phyloP scores from a whole-genome alignment of 2,888 invertebrate genomes.

The Cerastis leucographa region DNA sequence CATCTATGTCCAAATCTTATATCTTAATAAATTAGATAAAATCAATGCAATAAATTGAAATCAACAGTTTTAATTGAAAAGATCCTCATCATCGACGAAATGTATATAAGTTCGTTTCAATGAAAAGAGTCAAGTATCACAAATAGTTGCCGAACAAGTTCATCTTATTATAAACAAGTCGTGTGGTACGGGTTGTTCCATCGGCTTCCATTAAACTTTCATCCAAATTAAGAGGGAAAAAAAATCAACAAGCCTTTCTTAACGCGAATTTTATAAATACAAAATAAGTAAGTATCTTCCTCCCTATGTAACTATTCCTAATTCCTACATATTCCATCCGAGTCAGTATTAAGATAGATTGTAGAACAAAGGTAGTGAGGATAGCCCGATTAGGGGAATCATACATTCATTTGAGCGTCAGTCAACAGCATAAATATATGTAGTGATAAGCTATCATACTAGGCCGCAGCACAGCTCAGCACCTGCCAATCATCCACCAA shows the following conservation, averaged over 20 bases:
- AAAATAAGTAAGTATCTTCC: background rate
- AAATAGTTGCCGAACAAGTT: too few species aligned
- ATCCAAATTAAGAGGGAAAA: background rate
- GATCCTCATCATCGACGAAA: background rate
- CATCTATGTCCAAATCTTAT: too few species aligned
- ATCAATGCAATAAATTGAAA: too few species aligned
- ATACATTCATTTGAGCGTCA: background rate
- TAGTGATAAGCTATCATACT: background rate
- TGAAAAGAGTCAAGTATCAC: too few species aligned
- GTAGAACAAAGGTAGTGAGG: conserved; percentile 5
- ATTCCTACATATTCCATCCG: background rate
- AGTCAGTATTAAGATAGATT: background rate
- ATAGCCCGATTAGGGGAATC: background rate
- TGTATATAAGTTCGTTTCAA: too few species aligned
- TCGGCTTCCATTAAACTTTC: background rate
- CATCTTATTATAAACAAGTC: background rate
- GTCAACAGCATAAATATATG: background rate
- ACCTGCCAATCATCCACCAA: conserved; percentile 26
- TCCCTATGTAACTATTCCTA: background rate
- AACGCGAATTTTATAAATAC: too few species aligned
- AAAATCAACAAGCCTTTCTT: too few species aligned
- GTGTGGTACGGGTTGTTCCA: background rate
- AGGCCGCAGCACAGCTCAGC: background rate
- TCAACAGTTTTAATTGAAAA: background rate
- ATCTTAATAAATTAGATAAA: too few species aligned